Conservation (phyloP, 2,888 invertebrate genomes). For the Andrena camellia region DNA sequence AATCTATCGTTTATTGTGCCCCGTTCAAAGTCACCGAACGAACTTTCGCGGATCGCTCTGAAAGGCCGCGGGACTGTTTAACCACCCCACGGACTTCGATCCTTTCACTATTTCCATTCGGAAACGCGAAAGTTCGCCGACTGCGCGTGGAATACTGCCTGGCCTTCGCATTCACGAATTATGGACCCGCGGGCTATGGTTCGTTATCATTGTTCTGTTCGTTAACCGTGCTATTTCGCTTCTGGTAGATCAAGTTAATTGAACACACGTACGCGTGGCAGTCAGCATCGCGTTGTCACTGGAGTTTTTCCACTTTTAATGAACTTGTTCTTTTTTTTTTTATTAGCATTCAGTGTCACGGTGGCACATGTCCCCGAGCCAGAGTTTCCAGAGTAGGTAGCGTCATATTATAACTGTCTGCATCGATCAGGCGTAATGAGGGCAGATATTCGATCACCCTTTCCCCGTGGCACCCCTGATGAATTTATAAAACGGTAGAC, state of each 20-base stretch:
- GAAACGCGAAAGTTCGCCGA: too few relatives aligned
- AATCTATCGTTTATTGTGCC: slow-evolving; percentile 75
- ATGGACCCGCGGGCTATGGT: too few relatives aligned
- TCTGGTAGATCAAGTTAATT: too few relatives aligned
- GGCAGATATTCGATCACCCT: slow-evolving; percentile 43
- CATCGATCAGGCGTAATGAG: slow-evolving; percentile 42
- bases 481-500: slow-evolving; percentile 72
- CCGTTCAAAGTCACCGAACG: slow-evolving; percentile 21
- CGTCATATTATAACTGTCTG: neutral
- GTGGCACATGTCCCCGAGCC: neutral
- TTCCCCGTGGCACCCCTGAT: slow-evolving; percentile 56
- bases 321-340: too few relatives aligned
- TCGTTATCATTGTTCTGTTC: too few relatives aligned
- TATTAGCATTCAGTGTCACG: too few relatives aligned
- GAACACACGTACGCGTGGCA: too few relatives aligned
- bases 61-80: neutral
- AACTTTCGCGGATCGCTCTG: slow-evolving; percentile 15
- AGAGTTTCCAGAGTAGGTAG: neutral
- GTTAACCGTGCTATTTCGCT: too few relatives aligned
- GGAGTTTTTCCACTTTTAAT: neutral
- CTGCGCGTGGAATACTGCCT: too few relatives aligned
- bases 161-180: too few relatives aligned
- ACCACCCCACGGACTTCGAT: neutral
- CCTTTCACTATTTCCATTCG: neutral
- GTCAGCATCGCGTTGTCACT: neutral